These are phyloP conservation scores for Crematogaster levior DNA, from an alignment of 2,888 invertebrate species.

Conservation along the genomic window DNA sequence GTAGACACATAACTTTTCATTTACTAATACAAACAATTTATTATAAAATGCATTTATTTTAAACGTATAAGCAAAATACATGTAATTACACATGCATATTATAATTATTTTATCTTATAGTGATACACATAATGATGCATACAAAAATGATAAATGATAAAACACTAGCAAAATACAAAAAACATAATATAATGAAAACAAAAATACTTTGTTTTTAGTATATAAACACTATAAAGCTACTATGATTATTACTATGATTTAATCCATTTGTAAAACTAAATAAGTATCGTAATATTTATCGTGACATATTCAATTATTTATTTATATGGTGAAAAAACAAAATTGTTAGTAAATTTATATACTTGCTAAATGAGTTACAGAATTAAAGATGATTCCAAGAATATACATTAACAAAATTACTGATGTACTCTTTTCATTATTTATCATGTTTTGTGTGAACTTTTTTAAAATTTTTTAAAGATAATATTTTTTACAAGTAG, in stretches of 20 bases:
- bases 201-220: neutral
- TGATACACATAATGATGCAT: neutral
- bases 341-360: neutral
- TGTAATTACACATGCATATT: neutral
- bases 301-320: neutral
- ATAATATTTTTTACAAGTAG: neutral
- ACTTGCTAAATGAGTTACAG: neutral
- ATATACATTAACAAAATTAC: neutral
- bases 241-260: neutral
- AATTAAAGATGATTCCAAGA: neutral
- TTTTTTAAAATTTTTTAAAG: neutral
- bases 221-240: neutral
- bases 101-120: neutral
- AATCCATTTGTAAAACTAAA: slow-evolving; percentile 13
- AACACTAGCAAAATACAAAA: neutral
- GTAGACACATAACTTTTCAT: too few relatives aligned
- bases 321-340: neutral
- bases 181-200: neutral
- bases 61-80: neutral
- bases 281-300: neutral
- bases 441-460: neutral
- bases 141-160: slow-evolving; percentile 4
- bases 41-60: slow-evolving; percentile 9
- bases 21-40: neutral
- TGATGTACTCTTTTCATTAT: neutral